Evolutionary conservation across 2,888 invertebrate species (phyloP), one percentile per base, ranked within the genome.

Genomic region (Tipula lateralis): DNA sequence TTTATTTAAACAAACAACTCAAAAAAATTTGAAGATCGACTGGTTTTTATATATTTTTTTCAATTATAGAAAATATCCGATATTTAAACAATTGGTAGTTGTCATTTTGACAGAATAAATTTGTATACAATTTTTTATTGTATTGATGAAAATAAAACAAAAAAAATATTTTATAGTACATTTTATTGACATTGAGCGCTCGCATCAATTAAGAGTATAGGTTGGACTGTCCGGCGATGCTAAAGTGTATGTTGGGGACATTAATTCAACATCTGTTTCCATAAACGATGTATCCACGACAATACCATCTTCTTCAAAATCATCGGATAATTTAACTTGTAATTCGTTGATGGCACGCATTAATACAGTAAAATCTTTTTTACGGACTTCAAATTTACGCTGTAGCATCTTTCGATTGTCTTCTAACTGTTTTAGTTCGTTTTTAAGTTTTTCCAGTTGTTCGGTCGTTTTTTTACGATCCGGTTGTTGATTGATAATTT

Each of bases 361-460:
- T 39, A 98, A 90, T 7, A 98, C 95, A 89, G 96, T 94, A 87
- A 98, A 97, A 88, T 97, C 97, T 90, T 97, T 97, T 87, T 95
- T 94, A 84, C 98, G 91, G 88, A 95, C 92, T 86, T 96, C 94
- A 86, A 98, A 91, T 89, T 96, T 94, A 82, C 94, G 92, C 87
- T 96, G 95, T 85, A 96, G 89, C 86, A 93, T 93, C 50, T 94
- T 92, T 87, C 94, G 94, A 85, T 94, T 94, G 84, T 93, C 92
- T 89, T 94, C 92, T 84, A 97, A 91, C 85, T 91, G 92, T 24
- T 92, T 91, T 29, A 97, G 91, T 88, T 97, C 96, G 19, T 93
- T 93, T 88, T 95, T 94, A 13, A 97, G 91, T 13, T 92, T 92
- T 83, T 93, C 92, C 1, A 97, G 91, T 86, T 93, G 92, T 86